These are phyloP conservation scores for Metacarcinus magister DNA, from an alignment of 2,888 invertebrate species.

Conservation along the genomic window DNA sequence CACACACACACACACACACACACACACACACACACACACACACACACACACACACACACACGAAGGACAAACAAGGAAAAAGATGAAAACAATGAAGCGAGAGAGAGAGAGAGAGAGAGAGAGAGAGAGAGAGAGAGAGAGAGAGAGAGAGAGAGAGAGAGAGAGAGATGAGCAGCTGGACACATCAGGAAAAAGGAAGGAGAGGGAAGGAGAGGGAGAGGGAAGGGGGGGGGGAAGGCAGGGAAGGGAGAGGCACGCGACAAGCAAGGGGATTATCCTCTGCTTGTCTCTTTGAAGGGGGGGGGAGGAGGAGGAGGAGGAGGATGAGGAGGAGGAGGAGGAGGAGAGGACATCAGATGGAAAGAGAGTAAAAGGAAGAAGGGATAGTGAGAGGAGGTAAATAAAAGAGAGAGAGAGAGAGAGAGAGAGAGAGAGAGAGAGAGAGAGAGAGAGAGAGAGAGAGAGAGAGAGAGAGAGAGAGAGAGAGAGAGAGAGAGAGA, in stretches of 20 bases:
- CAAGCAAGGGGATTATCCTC: background rate
- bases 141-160: background rate
- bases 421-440: too few species aligned
- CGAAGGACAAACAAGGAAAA: background rate
- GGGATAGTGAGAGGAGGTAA: background rate
- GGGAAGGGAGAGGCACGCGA: background rate
- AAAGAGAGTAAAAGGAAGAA: background rate
- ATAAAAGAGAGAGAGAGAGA: background rate
- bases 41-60: background rate
- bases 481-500: background rate
- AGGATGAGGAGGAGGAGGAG: background rate
- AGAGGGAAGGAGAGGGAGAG: background rate
- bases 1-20: too few species aligned
- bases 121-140: background rate
- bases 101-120: background rate
- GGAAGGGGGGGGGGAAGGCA: background rate
- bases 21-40: too few species aligned
- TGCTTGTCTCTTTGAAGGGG: background rate
- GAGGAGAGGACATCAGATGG: background rate
- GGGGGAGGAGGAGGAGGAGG: background rate
- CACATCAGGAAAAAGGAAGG: background rate
- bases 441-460: too few species aligned
- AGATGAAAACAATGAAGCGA: background rate
- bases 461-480: background rate
- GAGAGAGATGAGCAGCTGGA: background rate